Evolutionary conservation across 2,113 vertebrate species (phyloP), one percentile per base, ranked within the genome.

Genomic region (Alosa alosa): DNA sequence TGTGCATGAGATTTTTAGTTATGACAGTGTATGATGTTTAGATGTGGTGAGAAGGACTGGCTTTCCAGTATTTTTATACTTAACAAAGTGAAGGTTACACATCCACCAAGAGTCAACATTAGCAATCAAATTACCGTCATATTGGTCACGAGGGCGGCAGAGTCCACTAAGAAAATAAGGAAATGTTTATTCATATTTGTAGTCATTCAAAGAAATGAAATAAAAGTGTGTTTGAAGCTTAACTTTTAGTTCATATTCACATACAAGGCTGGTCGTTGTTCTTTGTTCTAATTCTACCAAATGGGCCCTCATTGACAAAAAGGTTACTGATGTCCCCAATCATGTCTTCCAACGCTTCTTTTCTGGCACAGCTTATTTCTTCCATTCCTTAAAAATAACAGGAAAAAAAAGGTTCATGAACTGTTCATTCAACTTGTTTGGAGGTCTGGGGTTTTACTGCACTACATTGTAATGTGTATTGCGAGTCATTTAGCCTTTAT

Each of bases 361-460:
- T 95, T 87, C 94, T 91, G 11, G 93, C 81, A 60, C 95, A 96
- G 89, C 92, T 96, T 0, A 85, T 95, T 2, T 92, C 93, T 57
- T 94, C 94, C 95, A 96, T 96, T 10, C 95, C 95, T 96, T 11
- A 36, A 39, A 15, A 36, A 78, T 78, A 39, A 78, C 72, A 72
- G 64, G 6, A 25, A 5, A 64, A 18, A 3, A 13, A 17, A 15
- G 13, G 11, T 52, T 64, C 20, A 64, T 9, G 41, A 44, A 64
- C 20, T 8, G 4, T 1, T 31, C 13, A 31, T 60, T 60, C 17
- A 60, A 22, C 52, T 55, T 4, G 55, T 60, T 22, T 60, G 4
- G 20, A 6, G 50, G 3, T 52, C 50, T 17, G 11, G 47, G 41
- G 1, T 49, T 49, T 49, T 49, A 49, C 0, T 49, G 0, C 8